phyloP scores from a whole-genome alignment of 2,797 vertebrate species.

The Oophaga sylvatica region DNA sequence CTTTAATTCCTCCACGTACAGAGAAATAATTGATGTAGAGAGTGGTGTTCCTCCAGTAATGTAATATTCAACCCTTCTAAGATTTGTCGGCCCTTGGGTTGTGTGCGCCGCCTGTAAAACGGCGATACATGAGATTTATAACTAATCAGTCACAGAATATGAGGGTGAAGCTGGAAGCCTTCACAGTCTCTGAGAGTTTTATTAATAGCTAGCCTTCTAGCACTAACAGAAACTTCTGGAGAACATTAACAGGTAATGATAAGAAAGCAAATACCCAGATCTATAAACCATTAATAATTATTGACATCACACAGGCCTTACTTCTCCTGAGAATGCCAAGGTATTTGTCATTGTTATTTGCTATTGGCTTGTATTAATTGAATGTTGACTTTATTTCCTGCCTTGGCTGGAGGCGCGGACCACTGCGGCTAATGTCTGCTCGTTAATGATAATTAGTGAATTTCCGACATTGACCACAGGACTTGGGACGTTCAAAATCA shows the following conservation, averaged over 20 bases:
- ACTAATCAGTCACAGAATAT: background rate
- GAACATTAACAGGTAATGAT: background rate
- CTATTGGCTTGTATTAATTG: slow-evolving; percentile 1
- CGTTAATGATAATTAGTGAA: slow-evolving; percentile 19
- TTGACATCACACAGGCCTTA: background rate
- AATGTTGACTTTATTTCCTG: slow-evolving; percentile 35
- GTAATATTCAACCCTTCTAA: background rate
- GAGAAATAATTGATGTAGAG: background rate
- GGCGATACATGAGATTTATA: background rate
- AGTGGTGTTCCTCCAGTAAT: background rate
- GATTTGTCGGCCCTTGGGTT: background rate
- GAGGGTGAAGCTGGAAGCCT: slow-evolving; percentile 8
- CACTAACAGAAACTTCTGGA: slow-evolving; percentile 13
- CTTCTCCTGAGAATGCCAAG: background rate
- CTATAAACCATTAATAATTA: slow-evolving; percentile 13
- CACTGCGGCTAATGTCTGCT: background rate
- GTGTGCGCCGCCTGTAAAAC: background rate
- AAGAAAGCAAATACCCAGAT: background rate
- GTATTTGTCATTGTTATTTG: slow-evolving; percentile 19
- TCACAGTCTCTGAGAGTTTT: background rate
- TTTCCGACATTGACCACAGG: slow-evolving; percentile 28
- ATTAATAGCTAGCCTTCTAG: slow-evolving; percentile 4
- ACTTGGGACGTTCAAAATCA: background rate
- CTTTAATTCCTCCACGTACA: background rate
- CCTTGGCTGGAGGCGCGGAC: background rate